These are phyloP conservation scores for Caradrina clavipalpis DNA, from an alignment of 2,888 invertebrate species.

Conservation along the genomic window DNA sequence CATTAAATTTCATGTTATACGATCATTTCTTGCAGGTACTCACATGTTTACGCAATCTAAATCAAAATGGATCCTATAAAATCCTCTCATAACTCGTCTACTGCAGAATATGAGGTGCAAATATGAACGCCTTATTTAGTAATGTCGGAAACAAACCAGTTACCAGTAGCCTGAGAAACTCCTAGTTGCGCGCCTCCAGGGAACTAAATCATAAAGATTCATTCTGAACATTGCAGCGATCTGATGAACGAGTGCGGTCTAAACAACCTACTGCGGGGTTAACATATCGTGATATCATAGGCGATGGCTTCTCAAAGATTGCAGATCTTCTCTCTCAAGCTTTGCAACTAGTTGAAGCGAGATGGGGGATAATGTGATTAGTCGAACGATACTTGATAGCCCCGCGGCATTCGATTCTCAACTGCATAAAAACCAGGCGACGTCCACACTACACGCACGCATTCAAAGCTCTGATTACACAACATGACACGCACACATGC, in stretches of 20 bases:
- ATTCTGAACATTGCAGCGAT: constrained; percentile 81
- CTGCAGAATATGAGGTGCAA: constrained; percentile 83
- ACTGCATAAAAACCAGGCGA: constrained; percentile 83
- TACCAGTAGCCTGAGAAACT: constrained; percentile 87
- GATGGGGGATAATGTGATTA: constrained; percentile 78
- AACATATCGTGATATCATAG: constrained; percentile 71
- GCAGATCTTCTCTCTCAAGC: constrained; percentile 73
- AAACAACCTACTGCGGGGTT: constrained; percentile 67
- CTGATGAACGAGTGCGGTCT: constrained; percentile 79
- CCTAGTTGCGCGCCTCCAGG: constrained; percentile 74
- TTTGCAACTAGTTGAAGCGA: constrained; percentile 70
- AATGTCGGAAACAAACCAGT: constrained; percentile 85
- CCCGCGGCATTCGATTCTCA: constrained; percentile 74
- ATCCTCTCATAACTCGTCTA: constrained; percentile 67
- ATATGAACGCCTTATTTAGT: constrained; percentile 86
- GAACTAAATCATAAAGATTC: constrained; percentile 86
- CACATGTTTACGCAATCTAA: constrained; percentile 66
- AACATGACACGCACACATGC: constrained; percentile 78
- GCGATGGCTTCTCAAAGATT: constrained; percentile 70
- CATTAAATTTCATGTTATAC: constrained; percentile 57
- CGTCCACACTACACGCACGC: constrained; percentile 77
- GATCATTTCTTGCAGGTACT: constrained; percentile 43
- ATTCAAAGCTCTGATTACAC: constrained; percentile 81
- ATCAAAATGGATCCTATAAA: constrained; percentile 76
- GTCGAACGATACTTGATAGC: constrained; percentile 79